Percentiles rank a stretch among this genome's conserved stretches.
phyloP scores from a whole-genome alignment of 2,113 vertebrate genomes.

The Columbina picui region DNA sequence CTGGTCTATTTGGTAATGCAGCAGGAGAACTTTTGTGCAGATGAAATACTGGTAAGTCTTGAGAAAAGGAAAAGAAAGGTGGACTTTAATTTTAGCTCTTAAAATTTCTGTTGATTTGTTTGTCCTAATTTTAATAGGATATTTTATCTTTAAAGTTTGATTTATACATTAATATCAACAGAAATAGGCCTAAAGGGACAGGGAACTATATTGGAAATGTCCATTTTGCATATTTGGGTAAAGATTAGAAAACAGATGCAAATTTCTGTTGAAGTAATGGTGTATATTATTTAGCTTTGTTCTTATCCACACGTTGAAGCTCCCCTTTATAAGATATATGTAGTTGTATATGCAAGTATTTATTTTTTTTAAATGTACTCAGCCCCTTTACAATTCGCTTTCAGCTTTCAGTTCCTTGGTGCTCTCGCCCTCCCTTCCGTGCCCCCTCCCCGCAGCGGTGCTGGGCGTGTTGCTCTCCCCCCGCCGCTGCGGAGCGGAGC shows the following conservation, averaged over 20 bases:
- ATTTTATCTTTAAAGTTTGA: not conserved
- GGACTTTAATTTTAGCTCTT: not conserved
- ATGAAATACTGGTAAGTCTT: conserved; percentile 42
- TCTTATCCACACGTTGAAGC: not conserved
- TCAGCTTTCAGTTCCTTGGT: not conserved
- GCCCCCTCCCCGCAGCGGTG: too few relatives aligned
- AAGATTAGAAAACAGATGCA: not conserved
- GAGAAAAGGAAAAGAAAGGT: conserved; percentile 54
- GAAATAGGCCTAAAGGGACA: not conserved
- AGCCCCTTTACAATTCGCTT: not conserved
- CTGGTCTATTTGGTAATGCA: conserved; percentile 59
- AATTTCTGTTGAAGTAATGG: not conserved
- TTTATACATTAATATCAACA: not conserved
- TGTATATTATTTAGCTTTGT: not conserved
- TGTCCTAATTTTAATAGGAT: not conserved
- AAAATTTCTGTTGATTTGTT: not conserved
- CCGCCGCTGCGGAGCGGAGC: too few relatives aligned
- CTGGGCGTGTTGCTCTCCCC: too few relatives aligned
- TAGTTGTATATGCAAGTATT: not conserved
- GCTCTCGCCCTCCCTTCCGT: not conserved
- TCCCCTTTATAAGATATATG: not conserved
- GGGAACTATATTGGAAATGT: not conserved
- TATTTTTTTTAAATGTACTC: not conserved
- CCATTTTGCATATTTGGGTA: not conserved
- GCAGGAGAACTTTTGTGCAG: conserved; percentile 53